Conservation (phyloP, 1,140 invertebrate genomes). For the Papilio glaucus region DNA sequence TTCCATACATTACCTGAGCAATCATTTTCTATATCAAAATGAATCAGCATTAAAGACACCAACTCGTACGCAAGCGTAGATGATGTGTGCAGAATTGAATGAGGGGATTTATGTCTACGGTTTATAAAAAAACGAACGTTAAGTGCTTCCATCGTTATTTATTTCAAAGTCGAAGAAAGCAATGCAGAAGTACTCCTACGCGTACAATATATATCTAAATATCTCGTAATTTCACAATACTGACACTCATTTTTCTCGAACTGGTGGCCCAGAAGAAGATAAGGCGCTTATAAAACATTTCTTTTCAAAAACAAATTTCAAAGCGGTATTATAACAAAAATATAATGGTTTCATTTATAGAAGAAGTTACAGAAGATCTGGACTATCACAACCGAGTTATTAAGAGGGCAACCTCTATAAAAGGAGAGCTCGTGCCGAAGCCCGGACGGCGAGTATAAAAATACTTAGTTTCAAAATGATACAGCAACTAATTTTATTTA, state of each 20-base stretch:
- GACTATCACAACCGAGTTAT: not conserved
- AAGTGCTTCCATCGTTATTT: not conserved
- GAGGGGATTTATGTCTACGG: not conserved
- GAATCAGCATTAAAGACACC: no score
- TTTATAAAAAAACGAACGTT: not conserved
- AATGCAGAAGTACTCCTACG: constrained; percentile 9
- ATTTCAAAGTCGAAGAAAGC: constrained; percentile 16
- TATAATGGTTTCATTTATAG: not conserved
- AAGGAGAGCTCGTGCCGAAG: not conserved
- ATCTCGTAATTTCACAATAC: not conserved
- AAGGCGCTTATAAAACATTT: constrained; percentile 15
- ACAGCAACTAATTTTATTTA: not conserved
- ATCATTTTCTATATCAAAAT: no score
- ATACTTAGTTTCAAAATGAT: no score
- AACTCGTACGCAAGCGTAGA: no score
- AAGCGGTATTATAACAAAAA: not conserved
- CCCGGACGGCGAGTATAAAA: not conserved
- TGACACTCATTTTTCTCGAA: constrained; percentile 1
- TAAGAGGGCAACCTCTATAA: not conserved
- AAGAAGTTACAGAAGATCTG: not conserved
- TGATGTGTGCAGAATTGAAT: not conserved
- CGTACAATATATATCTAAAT: constrained; percentile 2
- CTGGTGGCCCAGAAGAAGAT: not conserved
- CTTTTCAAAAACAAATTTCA: constrained; percentile 3
- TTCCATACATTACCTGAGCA: no score